Evolutionary conservation across 2,888 invertebrate genomes (phyloP), one percentile per base, ranked within the genome.

Genomic region (Leucophora obtusa): DNA sequence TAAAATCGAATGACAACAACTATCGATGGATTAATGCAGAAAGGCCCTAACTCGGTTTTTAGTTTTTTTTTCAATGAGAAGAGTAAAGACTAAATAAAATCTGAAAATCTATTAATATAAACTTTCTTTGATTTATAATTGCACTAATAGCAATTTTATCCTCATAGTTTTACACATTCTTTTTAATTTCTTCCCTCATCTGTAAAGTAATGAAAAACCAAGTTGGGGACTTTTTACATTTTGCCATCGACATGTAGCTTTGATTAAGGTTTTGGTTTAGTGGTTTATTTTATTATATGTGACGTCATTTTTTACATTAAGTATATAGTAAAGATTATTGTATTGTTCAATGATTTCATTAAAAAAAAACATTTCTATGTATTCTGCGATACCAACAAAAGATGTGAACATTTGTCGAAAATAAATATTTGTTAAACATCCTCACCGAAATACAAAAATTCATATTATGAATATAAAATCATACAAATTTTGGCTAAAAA

Each of bases 261-360:
- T 47, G n/a, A 47, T n/a, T 14, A n/a, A 47, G 43, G 43, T 47
- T 47, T 47, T 47, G 43, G 43, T 47, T 47, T 47, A 47, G n/a
- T 47, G 43, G 5, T 47, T n/a, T n/a, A 47, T 5, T 47, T n/a
- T 47, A 47, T 47, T 47, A 10, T 47, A 47, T n/a, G 43, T 47
- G 43, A 47, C n/a, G n/a, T 47, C n/a, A 47, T 47, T 47, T n/a
- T n/a, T 47, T n/a, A 5, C 43, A 47, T 47, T 14, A 47, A 47
- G 4, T 47, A 47, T 47, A n/a, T n/a, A 11, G 38, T 28, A 28
- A 28, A 28, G 7, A 38, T 2, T 38, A 38, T 38, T 10, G 10
- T 14, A 38, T 38, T 38, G 11, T 14, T 11, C 4, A 38, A 38
- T 11, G 3, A n/a, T n/a, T 47, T 47, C 43, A 47, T 47, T 47